Base-by-base conservation (phyloP, 2,113 vertebrate genomes). In the Epinephelus cyanopodus region DNA sequence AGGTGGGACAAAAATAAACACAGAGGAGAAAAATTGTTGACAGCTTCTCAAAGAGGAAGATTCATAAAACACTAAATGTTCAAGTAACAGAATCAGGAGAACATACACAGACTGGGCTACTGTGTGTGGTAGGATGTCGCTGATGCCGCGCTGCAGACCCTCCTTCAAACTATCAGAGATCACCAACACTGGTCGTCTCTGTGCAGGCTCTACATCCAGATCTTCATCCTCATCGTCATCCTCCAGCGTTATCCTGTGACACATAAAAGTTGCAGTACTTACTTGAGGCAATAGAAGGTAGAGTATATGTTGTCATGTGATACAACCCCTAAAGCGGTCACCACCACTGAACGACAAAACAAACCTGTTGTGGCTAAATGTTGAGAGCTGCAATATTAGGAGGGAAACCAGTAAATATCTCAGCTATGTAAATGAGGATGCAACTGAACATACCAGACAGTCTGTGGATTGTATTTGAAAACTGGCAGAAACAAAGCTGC, bases 101-200 rank as follows among this genome's bases (percentile, higher is more conserved):
- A 95, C 95, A 42, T 92, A 96, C 96, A 96, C 88, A 64, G 95
- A 96, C 83, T 96, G 94, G 23, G 95, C 94, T 48, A 96, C 94
- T 23, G 86, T 95, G 82, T 95, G 95, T 7, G 95, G 96, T 19
- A 96, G 94, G 87, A 96, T 95, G 89, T 96, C 94, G 3, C 84
- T 92, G 66, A 96, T 91, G n/a, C 95, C 94, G 0, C 92, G 93
- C 87, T 95, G 95, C 2, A 96, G 93, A 58, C 94, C 96, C 77
- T 95, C 92, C 83, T 93, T 95, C 82, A 96, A 85, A 89, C 95
- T 96, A 82, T 96, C 95, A 0, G 95, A 96, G 54, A 96, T 89
- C 62, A 96, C 95, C 82, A 96, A 88, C 37, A 96, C 94, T 0
- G 95, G 96, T 14, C 93, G 90, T 65, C 93, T 93, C 0, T 87